Evolutionary conservation across 2,888 invertebrate genomes (phyloP), one percentile per base, ranked within the genome.

Genomic region (Lasioglossum marginatum): DNA sequence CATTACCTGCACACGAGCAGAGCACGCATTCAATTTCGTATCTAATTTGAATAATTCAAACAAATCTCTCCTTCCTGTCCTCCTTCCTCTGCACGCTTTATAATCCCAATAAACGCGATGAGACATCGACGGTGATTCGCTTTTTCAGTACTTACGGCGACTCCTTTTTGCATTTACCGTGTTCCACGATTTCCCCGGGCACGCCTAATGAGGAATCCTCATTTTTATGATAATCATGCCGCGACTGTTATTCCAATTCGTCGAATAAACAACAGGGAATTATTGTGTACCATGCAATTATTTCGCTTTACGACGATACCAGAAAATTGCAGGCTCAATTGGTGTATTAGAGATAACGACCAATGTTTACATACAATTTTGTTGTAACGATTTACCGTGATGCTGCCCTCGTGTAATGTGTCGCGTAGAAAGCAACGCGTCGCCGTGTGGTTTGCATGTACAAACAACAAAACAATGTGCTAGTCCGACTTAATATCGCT

Each of bases 11-110:
- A 94, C 94, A 94, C 94, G 94, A 94, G 93, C 94, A 93, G 93
- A 94, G 94, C 94, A 94, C 94, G 94, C 94, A 94, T 94, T 94
- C 94, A 94, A 94, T 94, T 94, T 94, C 93, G 94, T 94, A 94
- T 94, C 94, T 94, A 94, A 94, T 94, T 94, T 94, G 94, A 94
- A 94, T 94, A 94, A 94, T 94, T 94, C 94, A 94, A 94, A 94
- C 94, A 94, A 94, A 94, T 94, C 94, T 94, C 94, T 94, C 94
- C 93, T 94, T 94, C 94, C 94, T 94, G 94, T 94, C 94, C 94
- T 93, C 94, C 93, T 94, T 94, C 92, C 92, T 92, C 93, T 93
- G 92, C 93, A 94, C 94, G 94, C 93, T 94, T 93, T 94, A 93
- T 93, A 93, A 94, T 94, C 93, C 93, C 93, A 92, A 94, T 94